Evolutionary conservation across 2,113 vertebrate genomes (phyloP).

Genomic region (Hirundichthys speculiger): DNA sequence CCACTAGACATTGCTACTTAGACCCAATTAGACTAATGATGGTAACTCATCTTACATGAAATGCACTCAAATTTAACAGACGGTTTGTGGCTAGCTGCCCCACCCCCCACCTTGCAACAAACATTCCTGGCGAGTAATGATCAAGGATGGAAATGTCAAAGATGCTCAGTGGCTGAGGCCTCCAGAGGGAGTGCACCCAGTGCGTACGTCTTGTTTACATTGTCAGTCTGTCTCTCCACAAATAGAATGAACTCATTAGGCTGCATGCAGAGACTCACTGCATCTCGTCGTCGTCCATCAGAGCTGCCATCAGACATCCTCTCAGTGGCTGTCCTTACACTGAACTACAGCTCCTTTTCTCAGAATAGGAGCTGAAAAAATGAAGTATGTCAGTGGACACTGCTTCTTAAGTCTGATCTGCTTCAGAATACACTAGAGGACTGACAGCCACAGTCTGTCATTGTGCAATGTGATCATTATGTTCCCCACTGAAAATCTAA

Average conservation of each 20-base stretch:
- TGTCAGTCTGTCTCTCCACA: conserved; percentile 50
- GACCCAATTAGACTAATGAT: conserved; percentile 67
- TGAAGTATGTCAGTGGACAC: conserved; percentile 26
- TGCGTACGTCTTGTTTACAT: conserved; percentile 54
- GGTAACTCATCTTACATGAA: conserved; percentile 58
- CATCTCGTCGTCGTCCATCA: conserved; percentile 17
- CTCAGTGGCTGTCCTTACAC: neutral
- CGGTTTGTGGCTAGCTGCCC: conserved; percentile 23
- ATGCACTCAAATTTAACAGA: conserved; percentile 51
- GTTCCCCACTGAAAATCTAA: conserved; percentile 35
- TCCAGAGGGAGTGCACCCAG: conserved; percentile 39
- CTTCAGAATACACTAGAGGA: conserved; percentile 42
- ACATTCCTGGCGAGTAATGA: conserved; percentile 44
- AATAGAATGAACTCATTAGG: conserved; percentile 42
- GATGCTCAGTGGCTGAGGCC: conserved; percentile 45
- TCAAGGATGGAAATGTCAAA: conserved; percentile 68
- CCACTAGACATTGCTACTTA: conserved; percentile 54
- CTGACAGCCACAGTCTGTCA: conserved; percentile 45
- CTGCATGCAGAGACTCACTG: conserved; percentile 11
- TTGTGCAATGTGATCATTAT: conserved; percentile 60
- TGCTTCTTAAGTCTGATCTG: conserved; percentile 29
- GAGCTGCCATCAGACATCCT: conserved; percentile 23
- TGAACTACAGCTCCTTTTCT: conserved; percentile 11
- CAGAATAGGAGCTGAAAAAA: conserved; percentile 3
- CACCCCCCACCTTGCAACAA: conserved; percentile 22